Percentiles rank a stretch among this genome's conserved stretches.
phyloP scores from a whole-genome alignment of 2,113 vertebrate species.

The Sus scrofa region T2T-Sscrofa CM000812.6:101750501-101751000 shows the following conservation, averaged over 20 bases:
- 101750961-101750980: conserved; percentile 76
- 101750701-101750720: no score
- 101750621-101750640: neutral
- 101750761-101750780: no score
- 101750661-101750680: neutral
- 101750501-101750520: neutral
- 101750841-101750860: no score
- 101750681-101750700: conserved; percentile 61
- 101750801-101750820: no score
- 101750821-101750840: no score
- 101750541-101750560: neutral
- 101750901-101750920: conserved; percentile 62
- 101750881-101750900: no score
- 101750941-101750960: conserved; percentile 67
- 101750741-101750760: no score
- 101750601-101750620: neutral
- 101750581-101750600: neutral
- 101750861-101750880: no score
- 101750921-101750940: conserved; percentile 64
- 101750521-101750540: neutral
- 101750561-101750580: neutral
- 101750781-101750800: no score
- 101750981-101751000: conserved; percentile 67
- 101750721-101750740: no score
- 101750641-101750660: conserved; percentile 19